These are phyloP conservation scores for Zygaena filipendulae DNA, from an alignment of 2,888 invertebrate species.

Conservation along the genomic window DNA sequence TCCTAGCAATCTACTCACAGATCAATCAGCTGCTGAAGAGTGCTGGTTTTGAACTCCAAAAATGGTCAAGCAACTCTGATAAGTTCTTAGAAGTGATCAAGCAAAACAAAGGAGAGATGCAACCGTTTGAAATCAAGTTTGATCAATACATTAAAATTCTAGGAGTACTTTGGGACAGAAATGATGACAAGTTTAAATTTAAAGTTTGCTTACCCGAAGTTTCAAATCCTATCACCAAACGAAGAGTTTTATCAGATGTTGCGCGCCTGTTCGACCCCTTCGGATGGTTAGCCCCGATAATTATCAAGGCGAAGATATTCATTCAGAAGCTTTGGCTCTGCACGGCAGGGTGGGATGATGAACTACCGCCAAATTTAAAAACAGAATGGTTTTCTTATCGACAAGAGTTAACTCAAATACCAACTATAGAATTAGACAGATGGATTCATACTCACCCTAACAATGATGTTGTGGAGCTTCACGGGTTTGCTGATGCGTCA, in stretches of 20 bases:
- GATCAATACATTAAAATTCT: constrained; percentile 6
- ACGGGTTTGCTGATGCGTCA: constrained; percentile 18
- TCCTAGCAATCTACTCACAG: constrained; percentile 12
- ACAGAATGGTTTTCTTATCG: constrained; percentile 8
- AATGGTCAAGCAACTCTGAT: constrained; percentile 19
- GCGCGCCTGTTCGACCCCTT: constrained; percentile 11
- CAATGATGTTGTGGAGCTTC: constrained; percentile 10
- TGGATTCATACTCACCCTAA: constrained; percentile 8
- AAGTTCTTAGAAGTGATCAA: constrained; percentile 6
- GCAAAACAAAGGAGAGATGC: constrained; percentile 4
- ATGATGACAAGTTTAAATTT: constrained; percentile 5
- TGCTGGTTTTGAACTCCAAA: constrained; percentile 24
- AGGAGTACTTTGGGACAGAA: constrained; percentile 4
- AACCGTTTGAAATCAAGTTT: constrained; percentile 6
- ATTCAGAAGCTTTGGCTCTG: constrained; percentile 11
- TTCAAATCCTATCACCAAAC: constrained; percentile 8
- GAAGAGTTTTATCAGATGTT: constrained; percentile 10
- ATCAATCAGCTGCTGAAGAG: constrained; percentile 14
- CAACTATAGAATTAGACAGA: constrained; percentile 6
- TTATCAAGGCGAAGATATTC: constrained; percentile 6
- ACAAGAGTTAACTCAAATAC: constrained; percentile 4
- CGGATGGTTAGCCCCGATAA: constrained; percentile 10
- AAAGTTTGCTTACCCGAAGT: too few species aligned
- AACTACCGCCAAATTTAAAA: constrained; percentile 1
- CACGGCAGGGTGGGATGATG: constrained; percentile 8